Base-by-base conservation (phyloP, 2,888 invertebrate species). In the Melanargia galathea region DNA sequence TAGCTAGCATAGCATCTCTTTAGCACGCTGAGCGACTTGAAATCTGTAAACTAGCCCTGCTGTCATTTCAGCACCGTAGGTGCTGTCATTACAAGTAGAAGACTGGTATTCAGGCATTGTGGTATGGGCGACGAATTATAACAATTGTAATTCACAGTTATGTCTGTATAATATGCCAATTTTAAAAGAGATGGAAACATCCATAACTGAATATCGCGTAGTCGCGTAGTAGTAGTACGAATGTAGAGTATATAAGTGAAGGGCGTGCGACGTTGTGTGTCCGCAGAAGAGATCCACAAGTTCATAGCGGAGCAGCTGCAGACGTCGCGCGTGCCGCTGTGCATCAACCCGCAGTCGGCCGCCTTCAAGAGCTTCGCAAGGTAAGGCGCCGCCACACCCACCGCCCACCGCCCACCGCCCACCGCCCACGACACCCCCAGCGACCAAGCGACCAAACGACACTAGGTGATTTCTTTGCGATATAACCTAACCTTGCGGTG, bases 351-450 rank as follows among this genome's bases (percentile, higher is more conserved):
- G 79, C 98, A 98, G 92, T 99, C 99, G 83, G 98, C 99, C 87
- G 98, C 99, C 89, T 99, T 99, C 94, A 99, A 99, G 94, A 99
- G 98, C 94, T 99, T 99, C 95, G 97, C 98, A 94, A 99, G 98
- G 99, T 99, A 96, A 97, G 95, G 90, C 81, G 80, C 76, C 75
- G 73, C 75, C 75, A 73, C 43, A 20, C 20, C 73, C 75, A 71
- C 74, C 73, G 74, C 75, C 78, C 78, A 76, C 79, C 75, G 77
- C 84, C 33, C 33, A 11, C 13, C 38, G 38, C 38, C 38, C 38
- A 38, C 13, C 38, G 38, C 43, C 43, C 30, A 30, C 30, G 30
- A 6, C 30, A 30, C 8, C 30, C 30, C 6, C 6, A 6, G 30
- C 30, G 79, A 85, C 83, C 88, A 83, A 87, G 81, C 82, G 81